Conservation (phyloP, 92 coral and sea anemone species). For the Zoanthus sociatus region DNA sequence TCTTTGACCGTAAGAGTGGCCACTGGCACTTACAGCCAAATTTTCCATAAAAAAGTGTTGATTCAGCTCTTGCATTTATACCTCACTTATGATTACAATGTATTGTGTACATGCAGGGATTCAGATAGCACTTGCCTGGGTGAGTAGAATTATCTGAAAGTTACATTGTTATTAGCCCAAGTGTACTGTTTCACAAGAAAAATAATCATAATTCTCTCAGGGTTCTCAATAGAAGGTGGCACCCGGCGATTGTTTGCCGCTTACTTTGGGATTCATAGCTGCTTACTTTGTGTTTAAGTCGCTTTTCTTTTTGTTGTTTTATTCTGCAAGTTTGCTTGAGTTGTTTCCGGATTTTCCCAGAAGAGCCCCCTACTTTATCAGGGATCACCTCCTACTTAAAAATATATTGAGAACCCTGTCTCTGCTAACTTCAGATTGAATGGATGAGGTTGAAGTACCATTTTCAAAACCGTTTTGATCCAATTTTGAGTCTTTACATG, state of each 20-base stretch:
- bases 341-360: no score
- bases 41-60: conserved; percentile 12
- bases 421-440: conserved; percentile 30
- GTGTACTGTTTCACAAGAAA: conserved; percentile 13
- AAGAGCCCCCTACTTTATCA: no score
- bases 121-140: background rate
- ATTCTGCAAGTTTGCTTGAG: no score
- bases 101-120: conserved; percentile 2
- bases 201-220: conserved; percentile 3
- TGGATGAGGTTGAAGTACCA: conserved; percentile 20
- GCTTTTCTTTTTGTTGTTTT: no score
- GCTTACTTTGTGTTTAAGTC: no score
- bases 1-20: background rate
- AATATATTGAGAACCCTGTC: background rate
- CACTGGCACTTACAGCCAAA: background rate
- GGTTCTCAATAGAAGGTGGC: no score
- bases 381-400: no score
- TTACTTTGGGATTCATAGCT: no score
- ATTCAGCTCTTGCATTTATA: conserved; percentile 17
- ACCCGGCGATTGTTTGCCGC: no score
- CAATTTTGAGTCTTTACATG: conserved; percentile 13
- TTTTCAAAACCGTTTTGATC: conserved; percentile 21
- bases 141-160: conserved; percentile 3
- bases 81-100: conserved; percentile 7
- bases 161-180: background rate